phyloP scores from a whole-genome alignment of 2,113 vertebrate species.

The Petrocephalus microphthalmus region DNA sequence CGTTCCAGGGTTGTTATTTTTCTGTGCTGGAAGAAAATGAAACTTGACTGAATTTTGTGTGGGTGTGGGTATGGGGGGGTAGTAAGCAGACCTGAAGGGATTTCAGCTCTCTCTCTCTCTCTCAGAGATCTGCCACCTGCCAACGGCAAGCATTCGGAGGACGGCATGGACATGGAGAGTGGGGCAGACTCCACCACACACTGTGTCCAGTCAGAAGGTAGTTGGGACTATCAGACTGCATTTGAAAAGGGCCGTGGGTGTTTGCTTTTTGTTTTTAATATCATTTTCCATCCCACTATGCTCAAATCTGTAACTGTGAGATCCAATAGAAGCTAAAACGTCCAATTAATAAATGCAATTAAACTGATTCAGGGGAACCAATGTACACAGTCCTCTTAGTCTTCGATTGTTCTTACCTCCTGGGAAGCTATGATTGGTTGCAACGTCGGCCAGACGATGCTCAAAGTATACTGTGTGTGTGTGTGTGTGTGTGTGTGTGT shows the following conservation, averaged over 20 bases:
- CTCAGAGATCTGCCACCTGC: neutral
- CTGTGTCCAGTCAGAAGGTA: slow-evolving; percentile 54
- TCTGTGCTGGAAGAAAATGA: neutral
- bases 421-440: neutral
- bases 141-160: slow-evolving; percentile 36
- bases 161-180: slow-evolving; percentile 46
- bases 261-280: neutral
- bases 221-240: neutral
- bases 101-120: neutral
- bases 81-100: neutral
- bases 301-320: neutral
- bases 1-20: neutral
- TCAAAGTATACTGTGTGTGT: neutral
- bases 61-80: neutral
- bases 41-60: neutral
- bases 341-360: neutral
- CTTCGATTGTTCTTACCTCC: neutral
- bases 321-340: neutral
- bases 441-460: neutral
- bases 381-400: neutral
- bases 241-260: neutral
- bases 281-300: neutral
- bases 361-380: neutral
- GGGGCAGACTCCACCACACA: slow-evolving; percentile 59
- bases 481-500: slow-evolving; percentile 42